Base-by-base conservation (phyloP, 1,140 invertebrate species). In the Chrysopa pallens region DNA sequence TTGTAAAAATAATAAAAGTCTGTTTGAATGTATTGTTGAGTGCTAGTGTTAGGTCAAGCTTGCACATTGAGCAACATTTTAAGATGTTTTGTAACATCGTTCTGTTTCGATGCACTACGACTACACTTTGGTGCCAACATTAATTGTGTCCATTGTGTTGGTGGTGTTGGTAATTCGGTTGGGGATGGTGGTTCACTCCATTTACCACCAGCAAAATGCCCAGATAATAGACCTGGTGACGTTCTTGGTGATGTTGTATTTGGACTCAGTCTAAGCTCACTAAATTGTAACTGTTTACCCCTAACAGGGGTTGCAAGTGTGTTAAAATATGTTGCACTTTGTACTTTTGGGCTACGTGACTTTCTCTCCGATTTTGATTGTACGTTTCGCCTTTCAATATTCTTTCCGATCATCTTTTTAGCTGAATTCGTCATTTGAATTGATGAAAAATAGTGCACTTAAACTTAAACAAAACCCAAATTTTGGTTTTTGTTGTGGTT, bases 141-240 rank as follows among this genome's bases (percentile, higher is more conserved):
- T 27, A 36, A 23, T 45, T 54, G 48, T 43, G 62, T 70, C 73
- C 73, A 76, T 51, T 72, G 70, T 42, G 63, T 53, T 27, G 73
- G 73, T 39, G 73, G 73, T 52, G 66, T 69, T 42, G 73, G 73
- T 47, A 76, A 54, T 44, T 69, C 67, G 38, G 70, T 67, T 29
- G 73, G 69, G 46, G 70, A 62, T 38, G 73, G 73, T 42, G 72
- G 69, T 44, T 74, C 72, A 40, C 67, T 70, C 50, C 71, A 74
- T 50, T 74, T 74, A 43, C 72, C 72, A 43, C 70, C 72, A 47
- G 73, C 73, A 53, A 73, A 76, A 50, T 66, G 63, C 14, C 55
- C 55, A 8, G 56, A 53, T 33, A 58, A 28, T 11, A 55, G 43
- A 38, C 56, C 53, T 5, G 54, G 54, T 35, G 55, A 54, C 29